Conservation (phyloP, 2,888 invertebrate species). For the Smittia aterrima region DNA sequence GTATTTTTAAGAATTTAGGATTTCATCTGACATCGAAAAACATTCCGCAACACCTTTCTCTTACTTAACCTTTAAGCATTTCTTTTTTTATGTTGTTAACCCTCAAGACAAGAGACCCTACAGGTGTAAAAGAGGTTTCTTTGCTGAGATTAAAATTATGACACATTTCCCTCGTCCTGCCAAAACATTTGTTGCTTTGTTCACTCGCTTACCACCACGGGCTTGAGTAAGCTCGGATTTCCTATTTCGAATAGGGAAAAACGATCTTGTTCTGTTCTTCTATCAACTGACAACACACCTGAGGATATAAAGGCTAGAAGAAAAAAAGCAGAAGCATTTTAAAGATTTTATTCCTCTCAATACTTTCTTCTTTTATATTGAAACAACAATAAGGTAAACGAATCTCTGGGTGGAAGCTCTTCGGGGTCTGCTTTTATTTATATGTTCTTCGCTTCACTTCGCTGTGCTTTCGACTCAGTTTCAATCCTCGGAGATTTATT, state of each 20-base stretch:
- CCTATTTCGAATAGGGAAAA: no score
- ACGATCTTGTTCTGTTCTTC: background rate
- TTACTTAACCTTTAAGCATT: no score
- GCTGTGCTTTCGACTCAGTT: slow-evolving; percentile 4
- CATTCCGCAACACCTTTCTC: no score
- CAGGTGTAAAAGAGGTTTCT: background rate
- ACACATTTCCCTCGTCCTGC: background rate
- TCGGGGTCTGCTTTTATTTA: background rate
- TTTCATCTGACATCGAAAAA: no score
- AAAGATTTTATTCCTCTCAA: background rate
- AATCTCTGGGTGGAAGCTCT: background rate
- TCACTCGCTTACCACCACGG: background rate
- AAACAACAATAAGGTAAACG: slow-evolving; percentile 3
- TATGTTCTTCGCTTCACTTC: background rate
- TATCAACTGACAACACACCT: background rate
- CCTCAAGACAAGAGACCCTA: background rate
- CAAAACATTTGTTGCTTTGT: background rate
- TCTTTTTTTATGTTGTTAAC: no score
- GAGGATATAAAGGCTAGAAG: background rate
- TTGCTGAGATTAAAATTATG: background rate
- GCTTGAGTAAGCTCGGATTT: no score
- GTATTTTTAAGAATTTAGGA: no score
- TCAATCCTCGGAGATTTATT: slow-evolving; percentile 10
- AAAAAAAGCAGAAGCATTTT: background rate
- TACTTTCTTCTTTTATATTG: background rate